Base-by-base conservation (phyloP, 2,888 invertebrate species). In the Therioaphis trifolii region DNA sequence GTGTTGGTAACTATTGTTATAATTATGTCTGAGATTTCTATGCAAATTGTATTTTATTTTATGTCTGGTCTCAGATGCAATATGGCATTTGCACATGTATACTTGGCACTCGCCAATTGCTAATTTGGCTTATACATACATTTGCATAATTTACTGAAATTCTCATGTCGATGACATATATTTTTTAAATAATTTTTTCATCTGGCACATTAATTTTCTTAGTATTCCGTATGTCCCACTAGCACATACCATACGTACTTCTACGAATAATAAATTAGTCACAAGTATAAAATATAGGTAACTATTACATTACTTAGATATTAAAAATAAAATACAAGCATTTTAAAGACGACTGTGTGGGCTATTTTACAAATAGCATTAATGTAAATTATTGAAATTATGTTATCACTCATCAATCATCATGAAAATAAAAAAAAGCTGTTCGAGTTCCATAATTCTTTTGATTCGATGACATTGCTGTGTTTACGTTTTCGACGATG, bases 21-120 rank as follows among this genome's bases (percentile, higher is more conserved):
- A 76, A 76, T 76, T 76, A 76, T 61, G 76, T 63, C 61, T 76
- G 63, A 63, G 63, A 76, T 76, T 76, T 76, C 76, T 76, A 76
- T 76, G 76, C 76, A 76, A 76, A 76, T 76, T 63, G 27, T 14
- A 63, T 40, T 76, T 63, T 58, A 55, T 63, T 63, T 63, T 43
- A 43, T 40, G 43, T 75, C 40, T 58, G 18, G 58, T 43, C 24
- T 43, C 58, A 75, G 55, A 75, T 75, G 58, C 58, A 43, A 55
- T 72, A 35, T 35, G 27, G n/a, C 24, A 58, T 58, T 75, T 18
- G 29, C 52, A 27, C 2, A 29, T 11, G 15, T 9, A 11, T 40
- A 40, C 24, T 46, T 61, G 43, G 12, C 29, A 21, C 52, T 66
- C 68, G 12, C 61, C 68, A 52, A 52, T 78, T 18, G 52, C 78